Evolutionary conservation across 2,113 vertebrate species (phyloP).

Genomic region (Thunnus maccoyii): DNA sequence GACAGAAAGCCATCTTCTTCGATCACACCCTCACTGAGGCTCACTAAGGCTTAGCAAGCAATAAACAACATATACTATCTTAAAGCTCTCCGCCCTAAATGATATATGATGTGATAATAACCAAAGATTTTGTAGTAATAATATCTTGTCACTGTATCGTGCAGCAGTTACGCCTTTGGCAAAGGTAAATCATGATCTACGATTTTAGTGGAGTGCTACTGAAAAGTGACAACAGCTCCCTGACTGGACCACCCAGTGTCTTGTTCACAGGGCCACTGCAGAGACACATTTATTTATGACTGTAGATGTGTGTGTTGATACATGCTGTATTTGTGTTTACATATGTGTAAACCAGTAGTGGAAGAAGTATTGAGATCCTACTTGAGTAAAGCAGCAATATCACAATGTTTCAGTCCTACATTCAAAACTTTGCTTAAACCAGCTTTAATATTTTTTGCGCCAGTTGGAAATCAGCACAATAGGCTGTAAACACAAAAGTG

Average conservation of each 20-base stretch:
- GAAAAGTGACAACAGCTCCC: slow-evolving; percentile 42
- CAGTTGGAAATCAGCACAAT: too few relatives aligned
- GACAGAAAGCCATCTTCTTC: slow-evolving; percentile 48
- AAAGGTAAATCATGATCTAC: slow-evolving; percentile 42
- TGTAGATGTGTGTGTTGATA: slow-evolving; percentile 10
- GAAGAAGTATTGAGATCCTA: not conserved
- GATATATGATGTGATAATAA: slow-evolving; percentile 45
- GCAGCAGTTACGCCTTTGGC: slow-evolving; percentile 21
- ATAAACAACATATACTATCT: slow-evolving; percentile 44
- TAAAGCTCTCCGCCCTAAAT: slow-evolving; percentile 30
- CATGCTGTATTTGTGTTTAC: slow-evolving; percentile 12
- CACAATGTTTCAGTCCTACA: not conserved
- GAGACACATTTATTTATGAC: slow-evolving; percentile 36
- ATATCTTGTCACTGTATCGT: slow-evolving; percentile 28
- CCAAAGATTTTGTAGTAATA: slow-evolving; percentile 26
- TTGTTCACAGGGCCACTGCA: slow-evolving; percentile 16
- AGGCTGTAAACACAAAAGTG: too few relatives aligned
- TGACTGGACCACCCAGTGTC: slow-evolving; percentile 40
- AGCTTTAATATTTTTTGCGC: too few relatives aligned
- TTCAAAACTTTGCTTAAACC: too few relatives aligned
- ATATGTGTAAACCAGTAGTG: not conserved
- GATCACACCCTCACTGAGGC: slow-evolving; percentile 15
- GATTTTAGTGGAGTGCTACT: not conserved
- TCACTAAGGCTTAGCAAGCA: slow-evolving; percentile 31
- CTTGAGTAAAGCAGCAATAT: not conserved